Conservation (phyloP, 2,113 vertebrate species). For the Channa maculata region DNA sequence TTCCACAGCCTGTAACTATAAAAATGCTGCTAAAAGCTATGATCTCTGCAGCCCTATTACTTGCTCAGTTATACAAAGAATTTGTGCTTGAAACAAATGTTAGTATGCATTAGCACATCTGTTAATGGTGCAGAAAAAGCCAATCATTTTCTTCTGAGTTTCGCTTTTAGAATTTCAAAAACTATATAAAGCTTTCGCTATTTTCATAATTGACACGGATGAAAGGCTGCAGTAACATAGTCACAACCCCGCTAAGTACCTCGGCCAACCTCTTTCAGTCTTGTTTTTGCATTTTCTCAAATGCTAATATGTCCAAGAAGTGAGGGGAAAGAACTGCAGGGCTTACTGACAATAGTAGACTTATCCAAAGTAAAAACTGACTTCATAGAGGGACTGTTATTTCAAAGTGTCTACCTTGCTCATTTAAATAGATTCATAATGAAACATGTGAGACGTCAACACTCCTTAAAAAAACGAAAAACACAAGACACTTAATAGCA, state of each 20-base stretch:
- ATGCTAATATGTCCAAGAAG: conserved; percentile 13
- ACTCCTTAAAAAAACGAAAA: no score
- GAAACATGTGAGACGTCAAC: no score
- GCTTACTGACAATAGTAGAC: conserved; percentile 25
- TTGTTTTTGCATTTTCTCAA: conserved; percentile 33
- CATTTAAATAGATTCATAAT: background rate
- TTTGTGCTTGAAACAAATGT: conserved; percentile 35
- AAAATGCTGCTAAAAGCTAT: conserved; percentile 20
- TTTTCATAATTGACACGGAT: conserved; percentile 30
- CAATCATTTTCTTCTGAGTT: conserved; percentile 26
- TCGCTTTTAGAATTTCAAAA: conserved; percentile 6
- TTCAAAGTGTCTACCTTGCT: conserved; percentile 20
- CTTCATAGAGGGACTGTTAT: background rate
- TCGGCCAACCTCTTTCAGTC: conserved; percentile 16
- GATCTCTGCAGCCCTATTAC: conserved; percentile 19
- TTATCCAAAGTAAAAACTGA: conserved; percentile 23
- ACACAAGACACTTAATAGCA: background rate
- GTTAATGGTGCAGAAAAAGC: conserved; percentile 30
- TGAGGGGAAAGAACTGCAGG: conserved; percentile 4
- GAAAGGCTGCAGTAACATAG: conserved; percentile 29
- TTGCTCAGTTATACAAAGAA: conserved; percentile 23
- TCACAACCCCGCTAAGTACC: conserved; percentile 17
- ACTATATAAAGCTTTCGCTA: conserved; percentile 9
- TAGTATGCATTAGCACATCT: conserved; percentile 26
- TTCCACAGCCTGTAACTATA: conserved; percentile 5